Percentiles rank a stretch among this genome's conserved stretches.
Evolutionary conservation across 2,113 vertebrate species (phyloP).

Genomic region (Seriola rivoliana): DNA sequence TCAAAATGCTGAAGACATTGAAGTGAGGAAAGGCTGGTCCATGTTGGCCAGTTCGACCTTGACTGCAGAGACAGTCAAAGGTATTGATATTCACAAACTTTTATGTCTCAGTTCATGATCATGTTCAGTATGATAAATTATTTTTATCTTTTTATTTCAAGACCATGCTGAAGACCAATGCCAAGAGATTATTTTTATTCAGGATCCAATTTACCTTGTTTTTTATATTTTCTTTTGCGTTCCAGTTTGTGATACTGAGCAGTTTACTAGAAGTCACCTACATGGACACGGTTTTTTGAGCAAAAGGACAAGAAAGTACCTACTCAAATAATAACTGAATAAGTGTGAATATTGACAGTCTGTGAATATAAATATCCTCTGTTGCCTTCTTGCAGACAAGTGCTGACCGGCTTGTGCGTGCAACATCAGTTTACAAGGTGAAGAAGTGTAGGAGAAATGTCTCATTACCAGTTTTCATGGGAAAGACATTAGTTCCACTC

Average conservation of each 20-base stretch:
- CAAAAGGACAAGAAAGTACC: not conserved
- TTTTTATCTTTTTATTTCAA: not conserved
- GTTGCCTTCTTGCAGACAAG: constrained; percentile 57
- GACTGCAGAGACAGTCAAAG: constrained; percentile 54
- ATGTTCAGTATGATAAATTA: not conserved
- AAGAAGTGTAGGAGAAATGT: constrained; percentile 66
- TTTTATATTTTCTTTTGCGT: not conserved
- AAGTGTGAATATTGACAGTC: constrained; percentile 15
- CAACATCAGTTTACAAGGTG: constrained; percentile 67
- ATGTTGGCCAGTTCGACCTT: constrained; percentile 50
- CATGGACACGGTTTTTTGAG: not conserved
- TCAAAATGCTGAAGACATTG: constrained; percentile 48
- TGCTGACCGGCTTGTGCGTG: constrained; percentile 54
- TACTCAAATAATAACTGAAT: not conserved
- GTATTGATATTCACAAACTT: constrained; percentile 59
- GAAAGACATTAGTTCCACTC: constrained; percentile 77
- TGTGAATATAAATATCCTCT: constrained; percentile 56
- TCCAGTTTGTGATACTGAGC: not conserved
- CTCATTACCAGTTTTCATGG: constrained; percentile 74
- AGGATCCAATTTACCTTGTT: not conserved
- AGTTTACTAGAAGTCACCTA: not conserved
- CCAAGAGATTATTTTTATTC: not conserved
- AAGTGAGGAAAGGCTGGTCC: constrained; percentile 70
- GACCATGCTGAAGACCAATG: not conserved
- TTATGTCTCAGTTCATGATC: not conserved